Evolutionary conservation across 2,888 invertebrate genomes (phyloP), one percentile per base, ranked within the genome.

Genomic region (Stomorhina lunata): DNA sequence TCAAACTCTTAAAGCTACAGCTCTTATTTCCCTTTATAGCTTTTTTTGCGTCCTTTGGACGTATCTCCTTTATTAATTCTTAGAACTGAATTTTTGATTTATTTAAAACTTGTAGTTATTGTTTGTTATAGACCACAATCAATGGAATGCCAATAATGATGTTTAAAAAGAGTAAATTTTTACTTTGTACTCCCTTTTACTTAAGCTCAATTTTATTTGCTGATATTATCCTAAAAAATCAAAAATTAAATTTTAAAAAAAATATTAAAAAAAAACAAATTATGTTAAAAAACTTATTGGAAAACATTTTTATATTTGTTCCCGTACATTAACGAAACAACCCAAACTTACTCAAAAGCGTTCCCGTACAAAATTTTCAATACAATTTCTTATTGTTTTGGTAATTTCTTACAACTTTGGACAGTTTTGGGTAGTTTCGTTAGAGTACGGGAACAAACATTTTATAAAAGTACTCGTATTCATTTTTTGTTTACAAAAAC

Each of bases 71-170:
- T 53, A n/a, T 12, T 43, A 68, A 50, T 9, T 37, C 9, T 55
- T 63, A 22, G 7, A 25, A n/a, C 9, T 12, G 10, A 29, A 40
- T 53, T 59, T 59, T 2, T n/a, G 37, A 59, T 22, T 22, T 10
- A 25, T 12, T 6, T 25, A 48, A 4, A 4, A 10, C 4, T 53
- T 15, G 9, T 20, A 34, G 10, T 43, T 50, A 34, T 7, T 27
- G 32, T 40, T 12, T 20, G 48, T 50, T 29, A n/a, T 48, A 29
- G 29, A 71, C 48, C 50, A 57, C 59, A 50, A 45, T 61, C n/a
- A 71, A 79, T 82, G 82, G 82, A 82, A 82, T 82, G 79, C 73
- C 81, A 81, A 81, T 73, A 57, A 75, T 68, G 29, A 55, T 45
- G 34, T 66, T 9, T 43, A 43, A 66, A 57, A 55, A 53, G 55